Evolutionary conservation across 2,113 vertebrate genomes (phyloP).

Genomic region (Clarias macrocephalus): DNA sequence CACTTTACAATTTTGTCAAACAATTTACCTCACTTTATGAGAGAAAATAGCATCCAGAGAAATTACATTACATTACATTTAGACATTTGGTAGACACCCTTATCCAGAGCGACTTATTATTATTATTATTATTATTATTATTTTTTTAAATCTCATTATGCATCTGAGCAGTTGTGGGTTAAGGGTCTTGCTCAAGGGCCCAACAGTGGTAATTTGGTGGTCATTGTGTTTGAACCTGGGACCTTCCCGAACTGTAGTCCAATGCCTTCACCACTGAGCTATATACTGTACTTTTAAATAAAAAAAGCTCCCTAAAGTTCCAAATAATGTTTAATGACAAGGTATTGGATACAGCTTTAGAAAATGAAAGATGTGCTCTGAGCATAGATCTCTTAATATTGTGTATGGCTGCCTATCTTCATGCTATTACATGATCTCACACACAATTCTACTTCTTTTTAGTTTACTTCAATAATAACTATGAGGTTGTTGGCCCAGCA

Average conservation of each 20-base stretch:
- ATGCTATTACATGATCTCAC: not conserved
- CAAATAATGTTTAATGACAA: not conserved
- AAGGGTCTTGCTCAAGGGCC: no score
- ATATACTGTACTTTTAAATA: not conserved
- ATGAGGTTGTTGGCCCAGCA: not conserved
- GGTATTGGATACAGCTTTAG: not conserved
- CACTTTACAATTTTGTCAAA: not conserved
- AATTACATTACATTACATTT: no score
- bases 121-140: no score
- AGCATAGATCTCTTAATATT: not conserved
- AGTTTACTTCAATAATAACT: conserved; percentile 13
- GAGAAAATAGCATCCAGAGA: not conserved
- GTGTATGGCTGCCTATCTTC: not conserved
- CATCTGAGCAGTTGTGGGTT: no score
- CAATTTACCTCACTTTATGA: not conserved
- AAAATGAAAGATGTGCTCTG: not conserved
- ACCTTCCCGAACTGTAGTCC: no score
- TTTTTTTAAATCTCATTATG: no score
- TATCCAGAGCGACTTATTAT: no score
- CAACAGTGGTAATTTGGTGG: no score
- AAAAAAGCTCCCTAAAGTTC: not conserved
- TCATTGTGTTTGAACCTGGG: no score
- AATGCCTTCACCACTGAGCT: no score
- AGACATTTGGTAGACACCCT: no score
- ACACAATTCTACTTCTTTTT: not conserved